phyloP scores from a whole-genome alignment of 2,888 invertebrate species.

The Itoplectis maculator region DNA sequence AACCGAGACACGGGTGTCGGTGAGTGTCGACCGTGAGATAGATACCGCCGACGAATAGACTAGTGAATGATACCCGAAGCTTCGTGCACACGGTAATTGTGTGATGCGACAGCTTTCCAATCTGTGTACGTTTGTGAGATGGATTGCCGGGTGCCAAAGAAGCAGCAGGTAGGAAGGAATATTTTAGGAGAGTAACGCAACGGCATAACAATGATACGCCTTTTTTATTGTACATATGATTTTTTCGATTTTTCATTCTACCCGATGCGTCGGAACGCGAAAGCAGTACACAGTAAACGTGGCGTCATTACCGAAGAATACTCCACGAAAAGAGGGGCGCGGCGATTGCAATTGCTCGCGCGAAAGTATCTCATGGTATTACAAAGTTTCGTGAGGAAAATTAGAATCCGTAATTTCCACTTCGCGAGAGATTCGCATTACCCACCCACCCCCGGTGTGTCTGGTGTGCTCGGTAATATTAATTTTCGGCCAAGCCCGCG shows the following conservation, averaged over 20 bases:
- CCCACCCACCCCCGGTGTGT: background rate
- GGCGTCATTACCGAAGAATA: background rate
- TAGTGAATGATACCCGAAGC: conserved; percentile 10
- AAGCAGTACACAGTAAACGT: background rate
- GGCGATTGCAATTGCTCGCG: background rate
- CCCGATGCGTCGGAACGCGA: background rate
- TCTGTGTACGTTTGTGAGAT: conserved; percentile 12
- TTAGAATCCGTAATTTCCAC: background rate
- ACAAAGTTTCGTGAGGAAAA: background rate
- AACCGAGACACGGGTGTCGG: conserved; percentile 31
- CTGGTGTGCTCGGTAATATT: conserved; percentile 1
- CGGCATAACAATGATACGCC: too few species aligned
- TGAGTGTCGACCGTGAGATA: conserved; percentile 44
- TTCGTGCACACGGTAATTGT: conserved; percentile 22
- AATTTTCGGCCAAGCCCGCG: background rate
- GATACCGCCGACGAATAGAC: conserved; percentile 24
- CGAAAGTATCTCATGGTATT: background rate
- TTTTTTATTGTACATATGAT: background rate
- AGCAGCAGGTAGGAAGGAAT: too few species aligned
- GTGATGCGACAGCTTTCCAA: conserved; percentile 18
- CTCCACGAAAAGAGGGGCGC: background rate
- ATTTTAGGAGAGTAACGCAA: too few species aligned
- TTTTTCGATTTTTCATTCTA: background rate
- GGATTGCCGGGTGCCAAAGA: conserved; percentile 3
- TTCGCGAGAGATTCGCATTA: background rate